Evolutionary conservation across 2,888 invertebrate genomes (phyloP), one percentile per base, ranked within the genome.

Genomic region (Chrysodeixis includens): DNA sequence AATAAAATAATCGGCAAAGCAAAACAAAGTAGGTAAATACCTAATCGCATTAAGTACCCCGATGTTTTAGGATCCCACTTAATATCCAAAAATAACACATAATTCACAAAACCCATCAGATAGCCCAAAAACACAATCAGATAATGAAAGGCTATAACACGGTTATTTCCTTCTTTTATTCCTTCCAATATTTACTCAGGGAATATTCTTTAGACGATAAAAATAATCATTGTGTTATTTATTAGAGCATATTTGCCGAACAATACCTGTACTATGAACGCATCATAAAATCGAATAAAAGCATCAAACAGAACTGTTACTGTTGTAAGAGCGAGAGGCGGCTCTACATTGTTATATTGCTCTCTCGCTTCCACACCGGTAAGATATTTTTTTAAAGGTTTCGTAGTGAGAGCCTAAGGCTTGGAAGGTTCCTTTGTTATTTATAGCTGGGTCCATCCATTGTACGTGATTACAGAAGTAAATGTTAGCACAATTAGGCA

Each of bases 401-500:
- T 26, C 6, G 26, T 26, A 26, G 26, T 26, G 6, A 6, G 26
- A 26, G 26, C 6, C 3, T 26, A 26, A 58, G 71, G 72, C 75
- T 76, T 53, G 56, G 60, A 49, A 53, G 60, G 66, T 75, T 79
- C 70, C 77, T 56, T 69, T 62, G 71, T 83, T 89, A 89, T 89
- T 89, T 88, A 89, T 87, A 76, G 84, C 66, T 46, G 51, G 59
- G 69, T 69, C 81, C 79, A 83, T 86, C 85, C 82, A 85, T 88
- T 87, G 89, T 88, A 88, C 89, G 90, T 92, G 91, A 92, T 93
- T 92, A 90, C 88, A 88, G 87, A 86, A 90, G 92, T 88, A 93
- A 93, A 92, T 92, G 90, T 93, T 92, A 76, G 92, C 90, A 88
- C 92, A 92, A 92, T 93, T 92, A 92, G 91, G 87, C 84, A 83